These are phyloP conservation scores for Meles meles DNA, from an alignment of 2,113 vertebrate genomes.

Conservation along the genomic window DNA sequence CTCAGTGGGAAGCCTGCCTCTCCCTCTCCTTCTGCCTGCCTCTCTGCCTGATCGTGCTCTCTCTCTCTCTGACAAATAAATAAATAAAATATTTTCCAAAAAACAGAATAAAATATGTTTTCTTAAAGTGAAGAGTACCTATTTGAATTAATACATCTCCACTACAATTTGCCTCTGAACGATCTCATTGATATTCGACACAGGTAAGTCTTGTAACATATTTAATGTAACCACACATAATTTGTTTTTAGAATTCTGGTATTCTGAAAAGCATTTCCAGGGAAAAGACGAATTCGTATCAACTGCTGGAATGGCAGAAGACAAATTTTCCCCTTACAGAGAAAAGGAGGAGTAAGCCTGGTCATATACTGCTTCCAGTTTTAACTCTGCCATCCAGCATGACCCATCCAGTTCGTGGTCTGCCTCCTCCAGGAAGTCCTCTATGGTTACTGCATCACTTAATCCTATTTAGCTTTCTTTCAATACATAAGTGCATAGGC, in stretches of 20 bases:
- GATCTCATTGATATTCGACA: not conserved
- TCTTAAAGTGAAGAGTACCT: not conserved
- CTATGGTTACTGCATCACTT: not conserved
- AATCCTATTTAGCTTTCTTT: not conserved
- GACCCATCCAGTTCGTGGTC: not conserved
- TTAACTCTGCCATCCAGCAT: not conserved
- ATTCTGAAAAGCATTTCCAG: not conserved
- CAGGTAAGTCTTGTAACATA: not conserved
- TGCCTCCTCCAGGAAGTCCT: not conserved
- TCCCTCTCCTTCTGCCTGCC: too few species aligned
- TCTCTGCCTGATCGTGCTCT: too few species aligned
- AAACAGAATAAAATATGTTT: not conserved
- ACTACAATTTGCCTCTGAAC: not conserved
- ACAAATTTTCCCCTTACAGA: not conserved
- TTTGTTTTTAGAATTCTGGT: constrained; percentile 3
- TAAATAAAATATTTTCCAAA: too few species aligned
- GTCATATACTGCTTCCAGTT: not conserved
- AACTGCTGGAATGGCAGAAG: not conserved
- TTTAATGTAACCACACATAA: not conserved
- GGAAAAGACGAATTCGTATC: not conserved
- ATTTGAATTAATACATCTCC: not conserved
- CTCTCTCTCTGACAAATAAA: too few species aligned
- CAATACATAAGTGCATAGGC: not conserved
- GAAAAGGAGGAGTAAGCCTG: not conserved
- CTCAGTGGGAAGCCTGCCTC: too few species aligned